These are phyloP conservation scores for Anastatus disparis DNA, from an alignment of 1,140 invertebrate genomes.

Conservation along the genomic window DNA sequence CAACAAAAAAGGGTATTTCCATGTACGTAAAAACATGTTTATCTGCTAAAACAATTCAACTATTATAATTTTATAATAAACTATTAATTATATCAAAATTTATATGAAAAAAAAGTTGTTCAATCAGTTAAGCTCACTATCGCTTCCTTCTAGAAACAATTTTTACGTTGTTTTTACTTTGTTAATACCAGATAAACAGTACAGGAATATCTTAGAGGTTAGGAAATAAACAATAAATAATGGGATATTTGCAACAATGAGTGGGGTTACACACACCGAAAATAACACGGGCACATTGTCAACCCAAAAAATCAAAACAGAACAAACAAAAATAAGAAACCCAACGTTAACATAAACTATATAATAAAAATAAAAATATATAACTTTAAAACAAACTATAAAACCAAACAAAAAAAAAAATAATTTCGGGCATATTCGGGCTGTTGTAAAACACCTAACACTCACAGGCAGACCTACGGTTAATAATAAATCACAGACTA, in stretches of 20 bases:
- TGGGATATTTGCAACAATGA: neutral
- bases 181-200: neutral
- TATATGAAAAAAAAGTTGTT: no score
- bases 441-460: slow-evolving; percentile 64
- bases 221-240: neutral
- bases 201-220: no score
- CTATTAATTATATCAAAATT: slow-evolving; percentile 4
- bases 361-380: no score
- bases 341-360: no score
- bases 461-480: slow-evolving; percentile 65
- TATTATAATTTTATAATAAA: slow-evolving; percentile 19
- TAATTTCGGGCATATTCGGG: slow-evolving; percentile 57
- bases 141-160: slow-evolving; percentile 8
- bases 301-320: slow-evolving; percentile 40
- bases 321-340: no score
- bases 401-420: slow-evolving; percentile 3
- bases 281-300: slow-evolving; percentile 56
- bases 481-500: slow-evolving; percentile 51
- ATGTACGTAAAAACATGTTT: slow-evolving; percentile 21
- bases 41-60: slow-evolving; percentile 19
- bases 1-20: neutral
- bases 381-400: neutral
- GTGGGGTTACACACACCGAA: slow-evolving; percentile 54
- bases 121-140: slow-evolving; percentile 8
- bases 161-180: slow-evolving; percentile 10